Evolutionary conservation across 2,113 vertebrate species (phyloP).

Genomic region (Sylvilagus bachmani): DNA sequence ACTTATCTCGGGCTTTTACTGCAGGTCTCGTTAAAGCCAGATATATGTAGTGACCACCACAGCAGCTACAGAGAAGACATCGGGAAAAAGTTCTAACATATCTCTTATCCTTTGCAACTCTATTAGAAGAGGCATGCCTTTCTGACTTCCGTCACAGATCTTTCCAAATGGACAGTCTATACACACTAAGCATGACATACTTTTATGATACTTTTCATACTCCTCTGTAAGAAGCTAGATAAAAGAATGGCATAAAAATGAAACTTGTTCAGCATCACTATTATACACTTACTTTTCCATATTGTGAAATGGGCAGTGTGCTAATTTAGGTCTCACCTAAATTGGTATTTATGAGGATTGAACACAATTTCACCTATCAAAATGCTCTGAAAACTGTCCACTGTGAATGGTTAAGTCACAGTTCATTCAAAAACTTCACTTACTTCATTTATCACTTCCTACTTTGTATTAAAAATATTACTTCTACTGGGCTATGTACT

Average conservation of each 20-base stretch:
- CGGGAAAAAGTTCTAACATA: neutral
- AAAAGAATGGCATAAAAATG: neutral
- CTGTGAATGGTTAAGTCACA: neutral
- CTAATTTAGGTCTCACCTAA: neutral
- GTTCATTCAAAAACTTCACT: neutral
- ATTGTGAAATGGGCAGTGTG: neutral
- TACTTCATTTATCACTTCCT: conserved; percentile 1
- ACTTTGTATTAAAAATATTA: neutral
- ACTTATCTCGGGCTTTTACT: conserved; percentile 39
- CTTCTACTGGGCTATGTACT: neutral
- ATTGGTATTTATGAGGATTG: neutral
- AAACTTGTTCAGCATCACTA: neutral
- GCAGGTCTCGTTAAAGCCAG: neutral
- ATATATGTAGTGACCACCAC: neutral
- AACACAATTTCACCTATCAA: neutral
- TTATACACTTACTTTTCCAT: neutral
- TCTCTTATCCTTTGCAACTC: neutral
- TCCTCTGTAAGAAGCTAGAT: neutral
- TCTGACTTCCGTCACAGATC: neutral
- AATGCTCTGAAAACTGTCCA: neutral
- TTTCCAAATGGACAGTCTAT: neutral
- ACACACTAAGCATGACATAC: neutral
- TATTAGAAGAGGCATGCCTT: neutral
- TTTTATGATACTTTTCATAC: neutral
- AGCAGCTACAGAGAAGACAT: neutral